Conservation (phyloP, 1,140 invertebrate genomes). For the Zaprionus nigranus region DNA sequence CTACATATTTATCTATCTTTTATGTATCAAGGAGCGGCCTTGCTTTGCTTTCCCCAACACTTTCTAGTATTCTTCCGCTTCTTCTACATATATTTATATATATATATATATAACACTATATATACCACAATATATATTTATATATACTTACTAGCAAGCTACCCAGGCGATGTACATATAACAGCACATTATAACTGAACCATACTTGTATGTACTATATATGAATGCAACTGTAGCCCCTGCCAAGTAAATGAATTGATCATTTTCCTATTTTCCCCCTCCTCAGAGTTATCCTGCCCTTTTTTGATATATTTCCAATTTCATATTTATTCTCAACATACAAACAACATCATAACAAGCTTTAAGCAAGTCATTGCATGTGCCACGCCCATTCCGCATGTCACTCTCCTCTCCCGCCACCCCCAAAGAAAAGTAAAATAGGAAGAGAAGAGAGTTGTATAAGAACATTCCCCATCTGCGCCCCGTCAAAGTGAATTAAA, state of each 20-base stretch:
- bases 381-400: slow-evolving; percentile 76
- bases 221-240: slow-evolving; percentile 79
- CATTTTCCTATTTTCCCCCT: slow-evolving; percentile 27
- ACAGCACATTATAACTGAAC: slow-evolving; percentile 64
- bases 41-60: slow-evolving; percentile 26
- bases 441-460: slow-evolving; percentile 11
- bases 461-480: slow-evolving; percentile 60
- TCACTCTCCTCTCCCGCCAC: slow-evolving; percentile 38
- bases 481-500: slow-evolving; percentile 56
- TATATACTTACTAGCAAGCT: slow-evolving; percentile 75
- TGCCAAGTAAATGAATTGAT: slow-evolving; percentile 47
- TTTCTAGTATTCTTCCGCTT: slow-evolving; percentile 46
- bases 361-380: slow-evolving; percentile 80
- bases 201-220: slow-evolving; percentile 60
- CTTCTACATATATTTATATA: slow-evolving; percentile 32
- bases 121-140: slow-evolving; percentile 13
- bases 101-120: slow-evolving; percentile 27
- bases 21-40: slow-evolving; percentile 37
- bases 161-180: slow-evolving; percentile 80
- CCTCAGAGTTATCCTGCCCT: slow-evolving; percentile 11
- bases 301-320: slow-evolving; percentile 12
- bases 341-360: slow-evolving; percentile 47
- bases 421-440: neutral
- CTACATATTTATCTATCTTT: slow-evolving; percentile 46
- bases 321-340: slow-evolving; percentile 22